Conservation (phyloP, 2,113 vertebrate species). For the Passer domesticus region DNA sequence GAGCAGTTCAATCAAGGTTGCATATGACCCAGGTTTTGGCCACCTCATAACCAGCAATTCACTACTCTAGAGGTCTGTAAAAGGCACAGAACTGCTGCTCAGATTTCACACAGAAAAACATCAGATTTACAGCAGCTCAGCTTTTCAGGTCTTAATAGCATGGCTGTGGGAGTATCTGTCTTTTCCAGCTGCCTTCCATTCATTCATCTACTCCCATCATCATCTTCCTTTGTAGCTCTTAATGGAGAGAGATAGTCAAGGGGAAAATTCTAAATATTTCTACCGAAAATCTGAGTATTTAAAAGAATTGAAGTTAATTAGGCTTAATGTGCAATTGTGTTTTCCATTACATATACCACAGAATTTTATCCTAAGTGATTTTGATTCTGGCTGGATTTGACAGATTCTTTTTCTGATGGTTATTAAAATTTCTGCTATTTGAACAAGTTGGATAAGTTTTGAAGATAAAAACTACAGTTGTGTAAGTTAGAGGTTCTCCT, state of each 20-base stretch:
- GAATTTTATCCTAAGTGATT: not conserved
- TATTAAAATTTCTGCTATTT: not conserved
- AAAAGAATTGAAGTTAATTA: not conserved
- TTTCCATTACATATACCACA: not conserved
- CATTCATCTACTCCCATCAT: not conserved
- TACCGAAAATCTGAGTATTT: not conserved
- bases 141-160: not conserved
- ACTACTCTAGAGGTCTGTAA: not conserved
- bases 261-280: not conserved
- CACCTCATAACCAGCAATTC: not conserved
- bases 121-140: not conserved
- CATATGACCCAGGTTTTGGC: not conserved
- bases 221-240: not conserved
- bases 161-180: not conserved
- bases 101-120: not conserved
- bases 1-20: not conserved
- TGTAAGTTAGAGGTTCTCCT: not conserved
- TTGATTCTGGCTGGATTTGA: not conserved
- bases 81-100: not conserved
- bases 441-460: not conserved
- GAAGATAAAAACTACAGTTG: not conserved
- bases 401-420: not conserved
- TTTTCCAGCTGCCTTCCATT: not conserved
- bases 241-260: not conserved
- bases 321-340: not conserved